Percentiles rank a stretch among this genome's conserved stretches.
phyloP scores from a whole-genome alignment of 2,797 vertebrate species.

The Enteromius afrohamiltoni region DNA sequence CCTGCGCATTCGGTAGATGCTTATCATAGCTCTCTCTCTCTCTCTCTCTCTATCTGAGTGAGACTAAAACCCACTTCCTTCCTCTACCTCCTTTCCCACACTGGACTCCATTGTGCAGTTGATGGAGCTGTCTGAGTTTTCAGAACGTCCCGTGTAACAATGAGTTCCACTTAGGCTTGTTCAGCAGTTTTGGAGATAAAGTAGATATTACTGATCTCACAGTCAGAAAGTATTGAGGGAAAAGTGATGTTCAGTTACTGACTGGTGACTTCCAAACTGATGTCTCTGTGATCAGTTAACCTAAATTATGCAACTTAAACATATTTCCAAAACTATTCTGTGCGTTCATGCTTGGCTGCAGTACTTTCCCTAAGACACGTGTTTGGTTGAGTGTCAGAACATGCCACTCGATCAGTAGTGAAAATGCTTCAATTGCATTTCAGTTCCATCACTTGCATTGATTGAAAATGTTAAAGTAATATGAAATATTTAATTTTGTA shows the following conservation, averaged over 20 bases:
- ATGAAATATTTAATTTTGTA: background rate
- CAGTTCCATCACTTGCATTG: no score
- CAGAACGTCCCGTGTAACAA: slow-evolving; percentile 31
- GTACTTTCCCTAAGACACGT: background rate
- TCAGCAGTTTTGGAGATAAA: slow-evolving; percentile 14
- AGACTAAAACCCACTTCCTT: slow-evolving; percentile 58
- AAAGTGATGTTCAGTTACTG: background rate
- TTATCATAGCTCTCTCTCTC: slow-evolving; percentile 48
- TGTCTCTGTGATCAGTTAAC: background rate
- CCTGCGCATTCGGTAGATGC: slow-evolving; percentile 46
- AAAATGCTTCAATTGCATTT: background rate
- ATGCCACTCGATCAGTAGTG: background rate
- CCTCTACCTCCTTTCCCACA: slow-evolving; percentile 64
- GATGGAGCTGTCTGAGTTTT: slow-evolving; percentile 24
- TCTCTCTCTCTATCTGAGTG: slow-evolving; percentile 22
- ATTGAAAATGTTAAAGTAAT: background rate
- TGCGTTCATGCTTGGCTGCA: background rate
- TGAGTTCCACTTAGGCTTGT: slow-evolving; percentile 19
- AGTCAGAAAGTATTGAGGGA: slow-evolving; percentile 3
- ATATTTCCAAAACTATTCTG: background rate
- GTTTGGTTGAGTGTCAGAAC: slow-evolving; percentile 49
- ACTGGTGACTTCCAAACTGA: background rate
- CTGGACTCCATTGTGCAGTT: slow-evolving; percentile 50
- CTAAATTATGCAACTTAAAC: background rate
- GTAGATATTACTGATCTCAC: slow-evolving; percentile 27